These are phyloP conservation scores for Falcaria lacertinaria DNA, from an alignment of 2,888 invertebrate genomes.

Conservation along the genomic window DNA sequence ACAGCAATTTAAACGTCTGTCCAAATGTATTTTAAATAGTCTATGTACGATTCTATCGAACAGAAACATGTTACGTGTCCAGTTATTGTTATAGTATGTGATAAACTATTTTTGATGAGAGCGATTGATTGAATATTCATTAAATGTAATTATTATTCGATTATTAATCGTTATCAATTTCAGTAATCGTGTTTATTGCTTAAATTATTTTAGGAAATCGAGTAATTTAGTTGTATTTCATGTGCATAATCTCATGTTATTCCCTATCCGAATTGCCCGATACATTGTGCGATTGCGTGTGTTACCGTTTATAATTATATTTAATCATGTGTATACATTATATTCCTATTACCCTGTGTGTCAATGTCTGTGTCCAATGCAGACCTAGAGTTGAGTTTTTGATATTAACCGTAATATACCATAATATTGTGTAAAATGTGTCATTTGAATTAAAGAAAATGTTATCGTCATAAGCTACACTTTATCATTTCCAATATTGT, in stretches of 20 bases:
- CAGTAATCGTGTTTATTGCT: too few relatives aligned
- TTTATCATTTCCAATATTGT: slow-evolving; percentile 12
- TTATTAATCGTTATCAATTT: neutral
- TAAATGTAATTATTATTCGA: neutral
- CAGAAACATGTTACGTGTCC: slow-evolving; percentile 20
- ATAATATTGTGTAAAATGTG: too few relatives aligned
- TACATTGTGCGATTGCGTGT: slow-evolving; percentile 12
- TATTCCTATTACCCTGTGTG: too few relatives aligned
- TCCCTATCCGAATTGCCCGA: slow-evolving; percentile 13
- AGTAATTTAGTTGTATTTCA: neutral
- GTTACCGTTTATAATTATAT: too few relatives aligned
- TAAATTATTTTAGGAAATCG: too few relatives aligned
- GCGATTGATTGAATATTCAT: neutral
- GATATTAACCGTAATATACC: too few relatives aligned
- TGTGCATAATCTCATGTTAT: slow-evolving; percentile 5
- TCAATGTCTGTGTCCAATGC: too few relatives aligned
- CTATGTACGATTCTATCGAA: slow-evolving; percentile 24
- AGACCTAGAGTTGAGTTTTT: too few relatives aligned
- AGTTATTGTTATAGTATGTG: slow-evolving; percentile 13
- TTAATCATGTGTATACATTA: slow-evolving; percentile 6
- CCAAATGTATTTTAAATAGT: slow-evolving; percentile 41
- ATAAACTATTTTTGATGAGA: neutral
- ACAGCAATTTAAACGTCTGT: slow-evolving; percentile 53
- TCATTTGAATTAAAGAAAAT: too few relatives aligned
- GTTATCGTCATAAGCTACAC: too few relatives aligned